Conservation (phyloP, 2,797 vertebrate genomes). For the Helicolenus hilgendorfi region DNA sequence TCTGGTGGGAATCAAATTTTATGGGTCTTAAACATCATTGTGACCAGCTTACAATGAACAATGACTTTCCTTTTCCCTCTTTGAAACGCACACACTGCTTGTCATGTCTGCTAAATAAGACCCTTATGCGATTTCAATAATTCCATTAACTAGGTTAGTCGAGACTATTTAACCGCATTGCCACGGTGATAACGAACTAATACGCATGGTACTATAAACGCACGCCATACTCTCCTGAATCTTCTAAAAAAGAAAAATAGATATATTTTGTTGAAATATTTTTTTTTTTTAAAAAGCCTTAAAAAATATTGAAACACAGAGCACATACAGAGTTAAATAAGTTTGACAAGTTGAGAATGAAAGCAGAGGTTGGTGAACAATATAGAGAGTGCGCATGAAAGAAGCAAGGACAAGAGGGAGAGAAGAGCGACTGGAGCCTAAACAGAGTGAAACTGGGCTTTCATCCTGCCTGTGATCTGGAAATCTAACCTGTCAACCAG, state of each 20-base stretch:
- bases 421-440: slow-evolving; percentile 19
- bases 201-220: neutral
- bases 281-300: neutral
- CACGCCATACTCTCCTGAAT: neutral
- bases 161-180: slow-evolving; percentile 13
- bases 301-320: neutral
- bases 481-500: slow-evolving; percentile 54
- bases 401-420: slow-evolving; percentile 35
- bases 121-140: slow-evolving; percentile 61
- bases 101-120: slow-evolving; percentile 66
- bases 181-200: slow-evolving; percentile 3
- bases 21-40: slow-evolving; percentile 85
- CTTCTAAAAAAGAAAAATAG: neutral
- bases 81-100: slow-evolving; percentile 48
- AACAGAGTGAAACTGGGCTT: slow-evolving; percentile 29
- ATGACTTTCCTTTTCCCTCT: slow-evolving; percentile 64
- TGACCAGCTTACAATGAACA: slow-evolving; percentile 81
- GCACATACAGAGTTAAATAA: neutral
- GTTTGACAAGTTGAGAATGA: slow-evolving; percentile 10
- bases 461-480: slow-evolving; percentile 56
- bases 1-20: slow-evolving; percentile 81
- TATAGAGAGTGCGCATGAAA: slow-evolving; percentile 17
- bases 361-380: slow-evolving; percentile 31
- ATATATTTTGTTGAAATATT: neutral
- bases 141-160: slow-evolving; percentile 69